Base-by-base conservation (phyloP, 2,888 invertebrate species). In the Uloborus plumipes region DNA sequence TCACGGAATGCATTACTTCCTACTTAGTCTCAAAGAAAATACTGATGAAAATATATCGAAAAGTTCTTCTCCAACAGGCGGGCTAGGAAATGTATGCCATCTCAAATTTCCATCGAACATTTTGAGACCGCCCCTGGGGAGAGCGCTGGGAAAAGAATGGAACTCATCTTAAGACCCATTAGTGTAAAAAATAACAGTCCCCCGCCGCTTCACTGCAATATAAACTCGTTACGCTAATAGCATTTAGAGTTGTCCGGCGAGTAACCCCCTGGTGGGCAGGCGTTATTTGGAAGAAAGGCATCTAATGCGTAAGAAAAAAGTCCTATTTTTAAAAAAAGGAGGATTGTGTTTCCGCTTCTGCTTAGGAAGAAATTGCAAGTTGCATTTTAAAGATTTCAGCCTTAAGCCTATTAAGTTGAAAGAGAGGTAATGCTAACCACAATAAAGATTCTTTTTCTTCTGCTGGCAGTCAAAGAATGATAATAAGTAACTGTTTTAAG, bases 191-290 rank as follows among this genome's bases (percentile, higher is more conserved):
- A 20, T 55, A 55, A 55, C 55, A 55, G 55, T 55, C 55, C 55
- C 55, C 20, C 55, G 55, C 20, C 16, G 16, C 20, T 55, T n/a
- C 55, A 55, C n/a, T n/a, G 18, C n/a, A 20, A 55, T 55, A n/a
- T 55, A 55, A 55, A 55, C 55, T 55, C 55, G 20, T 55, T 55
- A 55, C 55, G 55, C 55, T 55, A 55, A 55, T 20, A 55, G 55
- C 55, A 55, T 55, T 55, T 55, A 55, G 55, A 55, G 55, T 20
- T 55, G 55, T 16, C 55, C 55, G 55, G 55, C 20, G 16, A 55
- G n/a, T 18, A 18, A 55, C n/a, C 55, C 55, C 55, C 20, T 18
- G 7, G 55, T 20, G 55, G 20, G 20, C 20, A 18, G 55, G n/a
- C 55, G 55, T 55, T 55, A 55, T 55, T 55, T 55, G 20, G 55